These are phyloP conservation scores for Hydriomena furcata DNA, from an alignment of 2,888 invertebrate species.

Conservation along the genomic window DNA sequence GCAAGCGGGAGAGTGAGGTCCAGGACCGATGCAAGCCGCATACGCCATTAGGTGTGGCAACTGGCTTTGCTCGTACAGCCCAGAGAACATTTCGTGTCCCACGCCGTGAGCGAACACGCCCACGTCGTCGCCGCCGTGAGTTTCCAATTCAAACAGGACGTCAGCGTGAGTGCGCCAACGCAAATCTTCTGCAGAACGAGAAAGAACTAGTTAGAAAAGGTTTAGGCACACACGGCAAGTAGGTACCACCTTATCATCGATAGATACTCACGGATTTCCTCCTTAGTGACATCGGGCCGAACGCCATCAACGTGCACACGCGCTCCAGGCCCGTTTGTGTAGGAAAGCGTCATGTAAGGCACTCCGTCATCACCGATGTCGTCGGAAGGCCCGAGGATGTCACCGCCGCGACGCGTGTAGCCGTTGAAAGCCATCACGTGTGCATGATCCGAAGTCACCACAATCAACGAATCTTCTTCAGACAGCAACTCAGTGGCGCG, in stretches of 20 bases:
- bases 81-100: constrained; percentile 89
- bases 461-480: constrained; percentile 85
- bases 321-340: constrained; percentile 81
- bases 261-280: constrained; percentile 56
- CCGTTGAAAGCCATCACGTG: constrained; percentile 85
- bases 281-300: constrained; percentile 65
- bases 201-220: neutral
- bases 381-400: neutral
- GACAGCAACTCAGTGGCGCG: constrained; percentile 69
- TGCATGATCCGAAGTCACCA: constrained; percentile 90
- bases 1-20: constrained; percentile 44
- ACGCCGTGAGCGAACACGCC: constrained; percentile 88
- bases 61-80: constrained; percentile 90
- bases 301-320: constrained; percentile 83
- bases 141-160: constrained; percentile 83
- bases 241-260: no score
- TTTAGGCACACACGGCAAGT: no score
- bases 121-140: constrained; percentile 92
- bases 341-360: constrained; percentile 83
- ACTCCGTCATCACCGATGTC: constrained; percentile 63
- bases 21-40: constrained; percentile 87
- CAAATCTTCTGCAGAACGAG: constrained; percentile 34
- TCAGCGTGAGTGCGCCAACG: constrained; percentile 66
- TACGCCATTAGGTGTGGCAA: constrained; percentile 90
- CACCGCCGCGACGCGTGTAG: constrained; percentile 2